Conservation (phyloP, 2,113 vertebrate genomes). For the Phylloscopus trochilus region DNA sequence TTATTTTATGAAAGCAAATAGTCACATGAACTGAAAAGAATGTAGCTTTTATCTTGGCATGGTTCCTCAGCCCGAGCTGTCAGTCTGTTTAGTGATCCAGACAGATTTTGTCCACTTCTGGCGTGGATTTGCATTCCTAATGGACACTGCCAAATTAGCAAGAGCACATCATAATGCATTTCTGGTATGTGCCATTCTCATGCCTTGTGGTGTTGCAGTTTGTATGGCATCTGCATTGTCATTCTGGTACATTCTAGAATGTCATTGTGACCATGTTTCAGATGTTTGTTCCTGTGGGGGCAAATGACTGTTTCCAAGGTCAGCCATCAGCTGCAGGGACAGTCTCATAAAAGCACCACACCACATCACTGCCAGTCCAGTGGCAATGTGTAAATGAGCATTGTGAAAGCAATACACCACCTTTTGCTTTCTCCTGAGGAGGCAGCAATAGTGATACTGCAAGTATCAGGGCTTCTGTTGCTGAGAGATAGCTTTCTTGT, state of each 20-base stretch:
- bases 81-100: neutral
- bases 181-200: neutral
- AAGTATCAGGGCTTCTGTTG: neutral
- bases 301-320: neutral
- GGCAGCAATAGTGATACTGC: neutral
- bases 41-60: neutral
- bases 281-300: neutral
- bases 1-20: neutral
- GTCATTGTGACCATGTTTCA: neutral
- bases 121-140: neutral
- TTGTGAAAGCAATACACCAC: neutral
- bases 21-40: neutral
- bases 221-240: slow-evolving; percentile 5
- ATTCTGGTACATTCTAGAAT: neutral
- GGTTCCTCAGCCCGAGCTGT: neutral
- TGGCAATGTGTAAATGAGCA: neutral
- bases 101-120: neutral
- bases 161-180: neutral
- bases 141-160: neutral
- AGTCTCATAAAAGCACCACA: neutral
- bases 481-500: neutral
- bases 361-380: neutral
- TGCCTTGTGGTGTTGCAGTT: neutral
- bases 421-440: neutral
- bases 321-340: neutral